Percentiles rank a stretch among this genome's conserved stretches.
phyloP scores from a whole-genome alignment of 2,888 invertebrate species.

The Agonopterix alstromeriana region DNA sequence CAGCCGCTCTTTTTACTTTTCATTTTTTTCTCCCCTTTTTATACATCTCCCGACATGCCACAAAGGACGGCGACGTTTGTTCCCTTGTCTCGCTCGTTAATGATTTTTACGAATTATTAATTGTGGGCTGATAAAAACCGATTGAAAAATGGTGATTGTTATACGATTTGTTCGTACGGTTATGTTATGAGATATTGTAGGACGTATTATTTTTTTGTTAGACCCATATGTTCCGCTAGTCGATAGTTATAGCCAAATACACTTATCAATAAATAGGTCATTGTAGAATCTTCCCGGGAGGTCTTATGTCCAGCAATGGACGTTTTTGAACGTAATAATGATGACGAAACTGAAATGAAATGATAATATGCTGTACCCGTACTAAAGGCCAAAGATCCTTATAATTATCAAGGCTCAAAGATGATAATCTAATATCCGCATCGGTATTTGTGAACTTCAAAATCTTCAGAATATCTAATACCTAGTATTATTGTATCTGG shows the following conservation, averaged over 20 bases:
- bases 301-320: too few relatives aligned
- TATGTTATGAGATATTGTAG: conserved; percentile 7
- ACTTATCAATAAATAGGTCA: too few relatives aligned
- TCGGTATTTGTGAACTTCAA: too few relatives aligned
- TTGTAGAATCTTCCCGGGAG: too few relatives aligned
- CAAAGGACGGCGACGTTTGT: conserved; percentile 73
- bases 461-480: too few relatives aligned
- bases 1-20: conserved; percentile 33
- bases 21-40: conserved; percentile 40
- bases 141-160: conserved; percentile 66
- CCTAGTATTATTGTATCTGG: too few relatives aligned
- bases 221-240: conserved; percentile 6
- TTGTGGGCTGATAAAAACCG: conserved; percentile 62
- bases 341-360: too few relatives aligned
- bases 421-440: too few relatives aligned
- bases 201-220: conserved; percentile 1
- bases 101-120: conserved; percentile 76
- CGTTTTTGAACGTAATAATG: too few relatives aligned
- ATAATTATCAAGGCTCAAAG: too few relatives aligned
- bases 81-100: conserved; percentile 70
- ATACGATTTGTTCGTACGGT: conserved; percentile 36
- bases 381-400: too few relatives aligned
- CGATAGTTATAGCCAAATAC: not conserved
- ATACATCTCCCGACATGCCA: conserved; percentile 48
- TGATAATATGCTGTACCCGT: too few relatives aligned